Conservation (phyloP, 2,888 invertebrate genomes). For the Thyatira batis region DNA sequence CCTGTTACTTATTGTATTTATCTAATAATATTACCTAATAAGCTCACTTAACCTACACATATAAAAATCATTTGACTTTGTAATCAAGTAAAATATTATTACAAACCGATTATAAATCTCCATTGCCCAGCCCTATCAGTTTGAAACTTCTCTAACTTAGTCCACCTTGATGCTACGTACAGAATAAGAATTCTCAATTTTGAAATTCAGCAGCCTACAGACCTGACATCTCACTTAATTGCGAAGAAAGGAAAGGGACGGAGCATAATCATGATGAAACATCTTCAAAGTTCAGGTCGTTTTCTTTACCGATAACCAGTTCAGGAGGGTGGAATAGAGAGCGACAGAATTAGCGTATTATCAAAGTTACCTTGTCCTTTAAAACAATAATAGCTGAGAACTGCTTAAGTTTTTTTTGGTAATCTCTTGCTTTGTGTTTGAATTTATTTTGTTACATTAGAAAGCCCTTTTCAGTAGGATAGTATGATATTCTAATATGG, state of each 20-base stretch:
- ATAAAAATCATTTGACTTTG: too few relatives aligned
- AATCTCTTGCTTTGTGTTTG: not conserved
- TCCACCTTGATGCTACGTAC: conserved; percentile 70
- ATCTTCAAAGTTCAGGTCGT: too few relatives aligned
- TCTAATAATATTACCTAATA: too few relatives aligned
- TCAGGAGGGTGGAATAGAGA: too few relatives aligned
- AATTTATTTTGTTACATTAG: too few relatives aligned
- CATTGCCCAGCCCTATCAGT: conserved; percentile 37
- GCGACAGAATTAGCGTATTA: not conserved
- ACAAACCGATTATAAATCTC: not conserved
- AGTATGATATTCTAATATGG: too few relatives aligned
- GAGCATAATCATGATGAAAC: too few relatives aligned
- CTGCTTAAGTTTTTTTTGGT: not conserved
- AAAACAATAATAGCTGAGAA: not conserved
- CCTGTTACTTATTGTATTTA: too few relatives aligned
- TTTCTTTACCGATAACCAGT: too few relatives aligned
- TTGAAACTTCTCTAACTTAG: conserved; percentile 46
- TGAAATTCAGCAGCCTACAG: conserved; percentile 37
- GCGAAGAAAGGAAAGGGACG: too few relatives aligned
- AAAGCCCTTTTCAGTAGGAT: too few relatives aligned
- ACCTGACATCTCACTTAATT: conserved; percentile 42
- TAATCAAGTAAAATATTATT: not conserved
- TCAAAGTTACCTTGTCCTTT: not conserved
- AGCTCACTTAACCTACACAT: too few relatives aligned
- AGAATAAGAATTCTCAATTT: conserved; percentile 45